These are phyloP conservation scores for Pleuronectes platessa DNA, from an alignment of 2,113 vertebrate genomes.

Conservation along the genomic window DNA sequence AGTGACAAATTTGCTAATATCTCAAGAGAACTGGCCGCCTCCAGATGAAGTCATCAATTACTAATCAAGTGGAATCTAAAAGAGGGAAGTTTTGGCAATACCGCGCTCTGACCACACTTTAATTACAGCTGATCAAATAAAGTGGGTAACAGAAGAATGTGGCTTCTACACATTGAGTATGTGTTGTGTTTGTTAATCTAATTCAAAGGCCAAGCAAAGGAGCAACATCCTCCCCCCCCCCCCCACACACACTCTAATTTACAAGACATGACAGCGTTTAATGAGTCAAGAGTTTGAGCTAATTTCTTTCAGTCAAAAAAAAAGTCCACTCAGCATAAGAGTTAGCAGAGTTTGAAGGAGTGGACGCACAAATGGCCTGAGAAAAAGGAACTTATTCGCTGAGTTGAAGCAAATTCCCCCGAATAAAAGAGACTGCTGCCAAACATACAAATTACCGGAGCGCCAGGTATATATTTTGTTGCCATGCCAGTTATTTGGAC, in stretches of 20 bases:
- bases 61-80: neutral
- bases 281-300: neutral
- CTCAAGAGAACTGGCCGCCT: constrained; percentile 1
- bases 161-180: no score
- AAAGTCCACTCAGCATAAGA: neutral
- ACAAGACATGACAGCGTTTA: neutral
- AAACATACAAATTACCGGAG: neutral
- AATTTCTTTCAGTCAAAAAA: neutral
- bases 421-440: neutral
- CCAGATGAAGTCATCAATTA: neutral
- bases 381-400: neutral
- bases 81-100: neutral
- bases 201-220: neutral
- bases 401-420: neutral
- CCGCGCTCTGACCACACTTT: neutral
- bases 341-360: neutral
- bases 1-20: neutral
- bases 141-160: neutral
- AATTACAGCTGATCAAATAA: neutral
- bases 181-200: neutral
- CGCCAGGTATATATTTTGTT: neutral
- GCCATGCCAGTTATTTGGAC: constrained; percentile 17
- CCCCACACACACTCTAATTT: neutral
- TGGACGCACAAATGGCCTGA: neutral
- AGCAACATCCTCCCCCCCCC: neutral